Conservation (phyloP, 2,888 invertebrate species). For the Eulithis testata region DNA sequence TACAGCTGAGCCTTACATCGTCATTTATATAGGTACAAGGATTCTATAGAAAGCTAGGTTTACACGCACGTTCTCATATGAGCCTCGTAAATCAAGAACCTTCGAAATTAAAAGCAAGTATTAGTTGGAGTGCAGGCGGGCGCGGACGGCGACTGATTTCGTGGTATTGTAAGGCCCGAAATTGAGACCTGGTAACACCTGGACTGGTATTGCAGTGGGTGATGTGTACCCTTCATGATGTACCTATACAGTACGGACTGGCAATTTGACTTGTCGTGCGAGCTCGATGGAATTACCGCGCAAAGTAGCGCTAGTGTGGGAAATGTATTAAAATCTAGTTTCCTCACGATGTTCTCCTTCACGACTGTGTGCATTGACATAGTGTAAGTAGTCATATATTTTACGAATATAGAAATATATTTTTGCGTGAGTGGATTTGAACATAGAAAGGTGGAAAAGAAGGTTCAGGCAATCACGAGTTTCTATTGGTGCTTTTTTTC, state of each 20-base stretch:
- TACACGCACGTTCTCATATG: conserved; percentile 67
- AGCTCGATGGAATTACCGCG: conserved; percentile 15
- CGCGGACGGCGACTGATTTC: conserved; percentile 72
- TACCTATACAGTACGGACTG: conserved; percentile 32
- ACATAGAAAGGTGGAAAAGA: not conserved
- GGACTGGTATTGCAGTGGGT: conserved; percentile 45
- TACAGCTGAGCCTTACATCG: too few species aligned
- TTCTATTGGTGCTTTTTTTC: too few species aligned
- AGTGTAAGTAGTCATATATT: not conserved
- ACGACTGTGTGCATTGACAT: too few species aligned
- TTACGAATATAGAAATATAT: not conserved
- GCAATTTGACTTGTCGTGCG: conserved; percentile 35
- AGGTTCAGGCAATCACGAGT: too few species aligned
- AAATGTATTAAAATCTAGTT: conserved; percentile 5
- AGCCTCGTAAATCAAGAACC: conserved; percentile 76
- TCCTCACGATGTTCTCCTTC: not conserved
- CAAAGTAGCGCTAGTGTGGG: not conserved
- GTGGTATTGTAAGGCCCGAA: conserved; percentile 62
- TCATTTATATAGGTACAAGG: not conserved
- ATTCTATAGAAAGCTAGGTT: conserved; percentile 40
- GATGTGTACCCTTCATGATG: conserved; percentile 42
- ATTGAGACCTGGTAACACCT: conserved; percentile 65
- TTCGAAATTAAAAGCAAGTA: conserved; percentile 77
- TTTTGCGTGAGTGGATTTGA: not conserved
- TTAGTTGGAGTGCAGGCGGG: conserved; percentile 68